Percentiles rank a stretch among this genome's conserved stretches.
Conservation (phyloP, 35 echinoderm and acorn worm genomes). For the Diadema setosum region DNA sequence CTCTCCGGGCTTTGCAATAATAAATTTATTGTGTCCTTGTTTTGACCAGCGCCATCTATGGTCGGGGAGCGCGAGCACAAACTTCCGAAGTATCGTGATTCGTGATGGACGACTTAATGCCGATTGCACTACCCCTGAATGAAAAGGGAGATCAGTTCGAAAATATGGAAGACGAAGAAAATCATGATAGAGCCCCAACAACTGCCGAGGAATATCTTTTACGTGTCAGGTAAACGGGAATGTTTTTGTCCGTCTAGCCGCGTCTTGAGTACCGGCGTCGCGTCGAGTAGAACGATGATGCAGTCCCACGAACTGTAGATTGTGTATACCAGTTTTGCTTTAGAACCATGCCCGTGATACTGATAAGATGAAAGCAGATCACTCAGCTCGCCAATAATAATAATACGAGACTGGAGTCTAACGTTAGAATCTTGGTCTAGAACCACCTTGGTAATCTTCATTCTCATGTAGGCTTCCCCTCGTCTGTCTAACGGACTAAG, state of each 20-base stretch:
- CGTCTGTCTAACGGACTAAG: no score
- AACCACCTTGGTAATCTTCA: no score
- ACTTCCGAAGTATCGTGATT: no score
- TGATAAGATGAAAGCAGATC: background rate
- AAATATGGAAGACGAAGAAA: background rate
- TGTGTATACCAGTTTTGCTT: background rate
- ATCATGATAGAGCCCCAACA: conserved; percentile 23
- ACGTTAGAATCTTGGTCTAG: no score
- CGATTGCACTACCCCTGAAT: background rate
- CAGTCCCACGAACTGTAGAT: background rate
- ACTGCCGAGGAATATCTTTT: conserved; percentile 59
- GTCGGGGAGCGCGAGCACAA: no score
- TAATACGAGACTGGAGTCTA: background rate
- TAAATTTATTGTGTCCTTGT: no score
- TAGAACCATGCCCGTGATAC: background rate
- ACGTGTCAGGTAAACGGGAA: conserved; percentile 40
- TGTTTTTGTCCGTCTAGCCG: background rate
- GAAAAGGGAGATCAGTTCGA: background rate
- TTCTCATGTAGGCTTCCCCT: no score
- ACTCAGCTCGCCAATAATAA: background rate
- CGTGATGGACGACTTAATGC: background rate
- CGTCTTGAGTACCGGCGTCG: no score
- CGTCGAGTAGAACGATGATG: no score
- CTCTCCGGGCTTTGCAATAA: no score
- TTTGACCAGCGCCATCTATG: no score